Base-by-base conservation (phyloP, 2,888 invertebrate species). In the Cotesia congregata region DNA sequence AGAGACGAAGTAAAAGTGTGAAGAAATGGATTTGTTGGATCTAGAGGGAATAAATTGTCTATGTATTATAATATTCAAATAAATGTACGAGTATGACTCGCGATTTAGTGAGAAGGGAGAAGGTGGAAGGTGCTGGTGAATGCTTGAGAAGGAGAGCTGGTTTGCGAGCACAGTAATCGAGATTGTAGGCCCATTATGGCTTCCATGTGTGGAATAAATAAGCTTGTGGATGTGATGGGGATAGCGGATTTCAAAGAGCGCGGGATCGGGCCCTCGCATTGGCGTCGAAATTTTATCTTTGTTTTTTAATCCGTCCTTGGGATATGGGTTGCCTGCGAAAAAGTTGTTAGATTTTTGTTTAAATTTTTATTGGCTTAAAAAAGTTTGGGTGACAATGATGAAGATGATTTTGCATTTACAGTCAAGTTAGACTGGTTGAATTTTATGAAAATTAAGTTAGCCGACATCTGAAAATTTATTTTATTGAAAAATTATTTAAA, bases 231-330 rank as follows among this genome's bases (percentile, higher is more conserved):
- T 60, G 72, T 40, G 74, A 80, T 62, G 64, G 65, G 74, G 78
- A 78, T 12, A 65, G 30, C 5, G 38, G 38, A 38, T 30, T 30
- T 30, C 12, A 65, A 38, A 65, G 30, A 65, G 65, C 20, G 65
- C 20, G 30, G 38, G 30, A 30, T 30, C 12, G 38, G 62, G 20
- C 20, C 15, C 62, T 67, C 40, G 72, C 81, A 81, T 81, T 70
- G 80, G 81, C 81, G 81, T 68, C 80, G 80, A 72, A 60, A 62
- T 72, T 59, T 67, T 20, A 6, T 38, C 1, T 6, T 59, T 38
- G 40, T 67, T 68, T 61, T 12, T 30, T 30, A 9, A 7, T 41
- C 50, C 50, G 30, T 67, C 67, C 73, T 73, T 73, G 67, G 59
- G 59, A n/a, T 50, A n/a, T 50, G 6, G 2, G 15, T 4, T 62